Evolutionary conservation across 2,888 invertebrate genomes (phyloP), one percentile per base, ranked within the genome.

Genomic region (Sceliomorpha sp.): DNA sequence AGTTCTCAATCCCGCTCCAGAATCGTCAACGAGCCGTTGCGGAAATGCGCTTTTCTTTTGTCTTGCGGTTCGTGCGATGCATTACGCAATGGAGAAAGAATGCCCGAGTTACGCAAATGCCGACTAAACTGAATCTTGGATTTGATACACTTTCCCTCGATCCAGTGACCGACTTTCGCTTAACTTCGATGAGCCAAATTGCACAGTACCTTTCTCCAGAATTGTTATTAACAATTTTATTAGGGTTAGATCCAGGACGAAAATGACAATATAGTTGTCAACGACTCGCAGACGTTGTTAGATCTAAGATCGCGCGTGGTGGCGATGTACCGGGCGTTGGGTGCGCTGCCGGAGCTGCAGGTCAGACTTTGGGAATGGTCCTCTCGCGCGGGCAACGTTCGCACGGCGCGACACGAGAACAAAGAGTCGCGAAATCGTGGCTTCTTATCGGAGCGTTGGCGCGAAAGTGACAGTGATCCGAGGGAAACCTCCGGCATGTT

Each of bases 381-480:
- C n/a, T n/a, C n/a, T n/a, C n/a, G n/a, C n/a, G n/a, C n/a, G n/a
- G 20, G 20, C 20, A 20, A 20, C 20, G 20, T 20, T 5, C 3
- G 20, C 2, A 2, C 20, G 20, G 20, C 20, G 5, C 20, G 20
- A 4, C 20, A 8, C 29, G 29, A 29, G 8, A 7, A 29, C 9
- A 29, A 31, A 42, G 27, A 39, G 31, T 26, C 42, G 40, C 53
- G 53, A 53, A 34, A 50, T 71, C 59, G 78, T 74, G 78, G 80
- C 75, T 81, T 81, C 79, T 84, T 80, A 77, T 60, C 72, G 78
- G 81, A 78, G 75, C 60, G 86, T 77, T 78, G 81, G 78, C 77
- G 81, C 78, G 85, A 87, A 87, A 87, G 87, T 87, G 85, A 87
- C 81, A 86, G 86, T 85, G 80, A 74, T 74, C 66, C 55, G 73